Percentiles rank a stretch among this genome's conserved stretches.
Conservation (phyloP, 2,113 vertebrate genomes). For the Semnornis frantzii region DNA sequence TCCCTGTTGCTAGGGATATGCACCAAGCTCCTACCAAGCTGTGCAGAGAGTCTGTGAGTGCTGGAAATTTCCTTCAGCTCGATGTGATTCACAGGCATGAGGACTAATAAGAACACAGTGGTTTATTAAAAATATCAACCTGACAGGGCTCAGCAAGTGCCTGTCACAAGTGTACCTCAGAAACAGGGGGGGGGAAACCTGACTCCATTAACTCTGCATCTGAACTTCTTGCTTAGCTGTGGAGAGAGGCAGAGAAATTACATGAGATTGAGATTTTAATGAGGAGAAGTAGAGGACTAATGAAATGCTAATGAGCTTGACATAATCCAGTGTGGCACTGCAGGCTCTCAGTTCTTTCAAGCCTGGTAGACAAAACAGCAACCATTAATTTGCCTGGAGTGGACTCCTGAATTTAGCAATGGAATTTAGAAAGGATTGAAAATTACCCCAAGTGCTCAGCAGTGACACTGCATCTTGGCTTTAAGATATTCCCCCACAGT, state of each 20-base stretch:
- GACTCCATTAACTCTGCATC: background rate
- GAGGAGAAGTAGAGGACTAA: slow-evolving; percentile 38
- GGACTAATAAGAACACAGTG: slow-evolving; percentile 39
- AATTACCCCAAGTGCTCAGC: background rate
- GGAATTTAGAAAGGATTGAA: background rate
- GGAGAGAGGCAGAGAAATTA: slow-evolving; percentile 29
- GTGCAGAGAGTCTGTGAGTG: slow-evolving; percentile 33
- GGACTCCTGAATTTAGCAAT: background rate
- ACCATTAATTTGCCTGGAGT: slow-evolving; percentile 11
- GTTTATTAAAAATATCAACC: slow-evolving; percentile 54
- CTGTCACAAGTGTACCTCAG: background rate
- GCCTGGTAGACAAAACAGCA: slow-evolving; percentile 39
- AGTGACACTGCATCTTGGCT: background rate
- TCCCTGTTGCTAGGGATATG: slow-evolving; percentile 54
- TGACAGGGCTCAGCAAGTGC: slow-evolving; percentile 37
- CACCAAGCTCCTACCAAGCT: slow-evolving; percentile 27
- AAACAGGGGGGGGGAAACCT: background rate
- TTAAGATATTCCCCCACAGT: background rate
- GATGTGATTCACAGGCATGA: slow-evolving; percentile 27
- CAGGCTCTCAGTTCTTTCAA: slow-evolving; percentile 27
- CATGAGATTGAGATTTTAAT: slow-evolving; percentile 32
- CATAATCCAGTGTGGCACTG: slow-evolving; percentile 28
- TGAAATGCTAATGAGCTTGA: slow-evolving; percentile 19
- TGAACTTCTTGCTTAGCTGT: slow-evolving; percentile 7
- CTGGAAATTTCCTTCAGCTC: slow-evolving; percentile 57